Percentiles rank a stretch among this genome's conserved stretches.
These are phyloP conservation scores for Galeopterus variegatus DNA, from an alignment of 2,113 vertebrate species.

Conservation along the genomic window DNA sequence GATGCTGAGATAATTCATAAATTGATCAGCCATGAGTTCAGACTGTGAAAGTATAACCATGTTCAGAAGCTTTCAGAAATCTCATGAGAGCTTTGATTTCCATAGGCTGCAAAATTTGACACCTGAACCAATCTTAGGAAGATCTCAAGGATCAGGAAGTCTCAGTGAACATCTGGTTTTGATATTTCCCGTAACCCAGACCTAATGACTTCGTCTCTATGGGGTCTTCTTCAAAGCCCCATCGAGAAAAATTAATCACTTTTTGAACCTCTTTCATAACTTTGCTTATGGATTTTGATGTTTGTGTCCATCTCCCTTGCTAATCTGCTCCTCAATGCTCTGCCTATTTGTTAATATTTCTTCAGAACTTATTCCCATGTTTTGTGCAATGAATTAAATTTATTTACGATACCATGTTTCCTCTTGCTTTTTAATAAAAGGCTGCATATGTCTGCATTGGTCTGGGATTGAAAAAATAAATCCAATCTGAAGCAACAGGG, in stretches of 20 bases:
- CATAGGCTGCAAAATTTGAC: not conserved
- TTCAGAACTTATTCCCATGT: not conserved
- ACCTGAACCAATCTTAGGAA: not conserved
- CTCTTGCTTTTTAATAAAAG: not conserved
- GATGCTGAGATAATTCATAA: not conserved
- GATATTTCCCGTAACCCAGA: not conserved
- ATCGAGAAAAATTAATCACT: conserved; percentile 6
- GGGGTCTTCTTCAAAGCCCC: not conserved
- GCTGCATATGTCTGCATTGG: not conserved
- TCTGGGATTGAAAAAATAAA: not conserved
- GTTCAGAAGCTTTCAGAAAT: not conserved
- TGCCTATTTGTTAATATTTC: not conserved
- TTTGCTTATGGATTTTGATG: not conserved
- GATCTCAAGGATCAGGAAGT: not conserved
- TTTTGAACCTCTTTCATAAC: not conserved
- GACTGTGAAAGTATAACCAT: not conserved
- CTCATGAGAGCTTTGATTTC: not conserved
- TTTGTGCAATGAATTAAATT: conserved; percentile 14
- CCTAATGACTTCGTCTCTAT: not conserved
- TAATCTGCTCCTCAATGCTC: not conserved
- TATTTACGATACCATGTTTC: not conserved
- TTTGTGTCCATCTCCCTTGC: not conserved
- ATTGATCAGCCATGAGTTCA: not conserved
- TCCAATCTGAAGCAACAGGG: not conserved
- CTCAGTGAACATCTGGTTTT: not conserved